Percentiles rank a stretch among this genome's conserved stretches.
These are phyloP conservation scores for Cotesia glomerata DNA, from an alignment of 1,140 invertebrate genomes.

Conservation along the genomic window DNA sequence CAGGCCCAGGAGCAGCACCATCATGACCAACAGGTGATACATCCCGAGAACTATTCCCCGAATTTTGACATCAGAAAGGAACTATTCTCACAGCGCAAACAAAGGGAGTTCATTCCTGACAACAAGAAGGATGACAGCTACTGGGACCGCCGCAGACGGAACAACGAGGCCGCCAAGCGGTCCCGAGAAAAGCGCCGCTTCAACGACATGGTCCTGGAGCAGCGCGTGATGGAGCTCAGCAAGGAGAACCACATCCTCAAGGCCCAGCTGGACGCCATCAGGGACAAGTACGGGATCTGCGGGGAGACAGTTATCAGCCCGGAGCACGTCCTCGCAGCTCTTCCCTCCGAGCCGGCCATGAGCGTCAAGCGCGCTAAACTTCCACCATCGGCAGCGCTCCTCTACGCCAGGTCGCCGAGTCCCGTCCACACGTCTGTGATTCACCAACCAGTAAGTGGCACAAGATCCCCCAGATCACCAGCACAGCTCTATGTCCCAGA, in stretches of 20 bases:
- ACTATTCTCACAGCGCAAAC: slow-evolving; percentile 86
- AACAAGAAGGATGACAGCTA: slow-evolving; percentile 97
- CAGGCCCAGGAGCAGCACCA: slow-evolving; percentile 43
- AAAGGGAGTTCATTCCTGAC: slow-evolving; percentile 95
- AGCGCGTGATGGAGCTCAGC: slow-evolving; percentile 89
- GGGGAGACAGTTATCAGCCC: slow-evolving; percentile 84
- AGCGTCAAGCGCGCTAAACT: slow-evolving; percentile 82
- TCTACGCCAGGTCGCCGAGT: slow-evolving; percentile 68
- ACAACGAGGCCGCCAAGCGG: slow-evolving; percentile 95
- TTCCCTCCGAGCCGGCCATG: slow-evolving; percentile 83
- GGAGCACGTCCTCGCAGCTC: slow-evolving; percentile 83
- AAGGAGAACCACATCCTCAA: slow-evolving; percentile 94
- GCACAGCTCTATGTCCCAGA: slow-evolving; percentile 46
- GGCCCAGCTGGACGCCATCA: slow-evolving; percentile 89
- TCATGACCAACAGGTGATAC: slow-evolving; percentile 41
- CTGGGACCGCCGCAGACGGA: slow-evolving; percentile 92
- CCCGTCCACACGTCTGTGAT: slow-evolving; percentile 74
- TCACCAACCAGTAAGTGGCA: slow-evolving; percentile 65
- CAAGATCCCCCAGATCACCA: slow-evolving; percentile 56
- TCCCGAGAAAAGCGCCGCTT: slow-evolving; percentile 94
- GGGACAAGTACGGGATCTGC: slow-evolving; percentile 91
- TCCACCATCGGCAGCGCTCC: slow-evolving; percentile 52
- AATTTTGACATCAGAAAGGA: slow-evolving; percentile 74
- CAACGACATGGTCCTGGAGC: slow-evolving; percentile 96
- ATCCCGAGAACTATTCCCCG: slow-evolving; percentile 49